Base-by-base conservation (phyloP, 1,140 invertebrate species). In the Popillia japonica region DNA sequence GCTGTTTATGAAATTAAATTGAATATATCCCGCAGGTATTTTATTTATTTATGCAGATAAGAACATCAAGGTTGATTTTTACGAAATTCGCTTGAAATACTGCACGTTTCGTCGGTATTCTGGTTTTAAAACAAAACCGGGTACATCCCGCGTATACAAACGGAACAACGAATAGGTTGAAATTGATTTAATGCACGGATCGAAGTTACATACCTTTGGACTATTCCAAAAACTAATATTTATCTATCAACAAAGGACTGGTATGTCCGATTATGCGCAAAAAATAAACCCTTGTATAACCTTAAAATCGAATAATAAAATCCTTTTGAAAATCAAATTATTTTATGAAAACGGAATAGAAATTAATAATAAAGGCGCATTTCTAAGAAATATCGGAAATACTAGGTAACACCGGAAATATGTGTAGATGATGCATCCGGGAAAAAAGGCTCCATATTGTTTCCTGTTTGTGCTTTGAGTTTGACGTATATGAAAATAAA, bases 181-280 rank as follows among this genome's bases (percentile, higher is more conserved):
- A 55, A 17, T 55, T 55, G 2, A 55, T 55, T 20, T 17, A 14
- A 3, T 17, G 17, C 48, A n/a, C 14, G 17, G 17, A 55, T 55
- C 11, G 48, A 17, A 55, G 48, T 55, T 55, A n/a, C n/a, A n/a
- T n/a, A 55, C 48, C 48, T 55, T 55, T 55, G 48, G 48, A 55
- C 48, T 17, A 17, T n/a, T 55, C 48, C 48, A 55, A 55, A 55
- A 17, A 17, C 17, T 55, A 55, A 55, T 55, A 55, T 55, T 55
- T 55, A 55, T 55, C 7, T 55, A 55, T 55, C 7, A 17, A 55
- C 48, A 55, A 55, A 55, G 14, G 14, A 55, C 0, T n/a, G 2
- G 14, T 6, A n/a, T n/a, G 48, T 6, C n/a, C 3, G 44, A 48
- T 48, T 48, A 48, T 48, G 14, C 14, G 48, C 48, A 55, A 55